Conservation (phyloP, 1,140 invertebrate species). For the Metopolophium dirhodum region DNA sequence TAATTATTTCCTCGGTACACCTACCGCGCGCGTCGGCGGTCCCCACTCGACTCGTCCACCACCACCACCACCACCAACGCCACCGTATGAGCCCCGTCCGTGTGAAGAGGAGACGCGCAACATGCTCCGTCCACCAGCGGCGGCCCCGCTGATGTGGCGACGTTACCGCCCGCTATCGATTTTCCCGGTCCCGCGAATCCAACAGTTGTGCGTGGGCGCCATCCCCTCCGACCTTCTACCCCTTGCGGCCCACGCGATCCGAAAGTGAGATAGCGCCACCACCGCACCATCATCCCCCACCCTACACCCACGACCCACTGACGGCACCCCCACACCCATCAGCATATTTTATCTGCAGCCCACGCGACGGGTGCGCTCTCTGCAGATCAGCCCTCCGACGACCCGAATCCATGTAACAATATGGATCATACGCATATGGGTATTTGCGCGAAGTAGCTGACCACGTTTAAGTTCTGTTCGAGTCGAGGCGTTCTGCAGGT, state of each 20-base stretch:
- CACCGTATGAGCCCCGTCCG: background rate
- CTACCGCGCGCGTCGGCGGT: background rate
- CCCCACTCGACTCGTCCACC: background rate
- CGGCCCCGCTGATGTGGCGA: background rate
- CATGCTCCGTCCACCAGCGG: conserved; percentile 11
- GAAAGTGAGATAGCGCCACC: background rate
- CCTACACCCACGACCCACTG: background rate
- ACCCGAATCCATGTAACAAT: no score
- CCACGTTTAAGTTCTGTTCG: no score
- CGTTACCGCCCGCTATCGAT: conserved; percentile 8
- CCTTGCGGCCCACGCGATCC: background rate
- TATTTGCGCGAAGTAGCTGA: no score
- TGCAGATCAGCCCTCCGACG: background rate
- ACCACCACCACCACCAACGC: background rate
- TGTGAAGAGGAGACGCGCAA: background rate
- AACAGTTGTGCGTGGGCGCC: conserved; percentile 52
- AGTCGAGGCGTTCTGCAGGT: no score
- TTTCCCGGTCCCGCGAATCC: conserved; percentile 3
- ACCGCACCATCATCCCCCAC: background rate
- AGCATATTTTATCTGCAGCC: background rate
- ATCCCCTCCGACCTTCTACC: no score
- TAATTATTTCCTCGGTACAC: background rate
- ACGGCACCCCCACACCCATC: background rate
- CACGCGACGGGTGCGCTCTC: background rate
- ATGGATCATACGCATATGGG: no score